phyloP scores from a whole-genome alignment of 1,140 invertebrate species.

The Cheumatopsyche charites region DNA sequence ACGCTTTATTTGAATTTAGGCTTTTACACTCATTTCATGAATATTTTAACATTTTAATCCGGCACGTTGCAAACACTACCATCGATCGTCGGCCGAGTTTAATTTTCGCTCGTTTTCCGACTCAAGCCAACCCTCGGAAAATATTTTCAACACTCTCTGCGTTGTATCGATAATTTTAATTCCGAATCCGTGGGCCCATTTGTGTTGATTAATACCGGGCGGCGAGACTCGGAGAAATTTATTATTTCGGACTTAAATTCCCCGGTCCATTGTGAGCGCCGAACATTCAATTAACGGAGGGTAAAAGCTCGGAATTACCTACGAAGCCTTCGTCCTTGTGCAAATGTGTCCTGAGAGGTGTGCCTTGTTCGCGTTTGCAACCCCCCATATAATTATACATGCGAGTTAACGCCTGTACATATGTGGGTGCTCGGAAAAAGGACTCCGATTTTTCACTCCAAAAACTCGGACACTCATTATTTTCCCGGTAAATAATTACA shows the following conservation, averaged over 20 bases:
- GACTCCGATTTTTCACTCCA: background rate
- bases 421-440: background rate
- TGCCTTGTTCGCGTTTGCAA: background rate
- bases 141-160: background rate
- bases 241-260: slow-evolving; percentile 31
- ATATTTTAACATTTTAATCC: slow-evolving; percentile 16
- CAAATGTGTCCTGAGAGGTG: slow-evolving; percentile 25
- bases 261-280: slow-evolving; percentile 30
- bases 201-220: slow-evolving; percentile 36
- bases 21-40: background rate
- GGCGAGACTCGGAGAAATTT: slow-evolving; percentile 25
- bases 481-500: too few species aligned
- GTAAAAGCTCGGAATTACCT: slow-evolving; percentile 25
- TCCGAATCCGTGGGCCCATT: slow-evolving; percentile 26
- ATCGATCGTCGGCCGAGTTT: background rate
- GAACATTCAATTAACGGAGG: slow-evolving; percentile 33
- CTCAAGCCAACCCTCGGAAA: too few species aligned
- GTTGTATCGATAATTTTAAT: slow-evolving; percentile 35
- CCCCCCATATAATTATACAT: slow-evolving; percentile 2
- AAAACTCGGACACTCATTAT: background rate
- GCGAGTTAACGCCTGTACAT: background rate
- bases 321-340: slow-evolving; percentile 29
- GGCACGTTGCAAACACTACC: background rate
- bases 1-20: slow-evolving; percentile 1
- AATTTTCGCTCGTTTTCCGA: background rate